Evolutionary conservation across 2,888 invertebrate species (phyloP).

Genomic region (Rhodophaea formosa): DNA sequence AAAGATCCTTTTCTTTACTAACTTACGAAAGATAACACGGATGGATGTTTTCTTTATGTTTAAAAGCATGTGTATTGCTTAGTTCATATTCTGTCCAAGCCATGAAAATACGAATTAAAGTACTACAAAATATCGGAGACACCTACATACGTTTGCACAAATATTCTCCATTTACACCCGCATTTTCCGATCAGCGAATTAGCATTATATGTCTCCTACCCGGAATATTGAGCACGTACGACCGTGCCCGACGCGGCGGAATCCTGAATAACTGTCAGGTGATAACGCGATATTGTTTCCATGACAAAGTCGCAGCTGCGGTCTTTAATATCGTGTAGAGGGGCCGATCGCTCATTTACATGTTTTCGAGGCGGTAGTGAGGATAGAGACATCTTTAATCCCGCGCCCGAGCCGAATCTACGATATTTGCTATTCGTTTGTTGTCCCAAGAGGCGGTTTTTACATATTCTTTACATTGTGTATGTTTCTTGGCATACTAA

Average conservation of each 20-base stretch:
- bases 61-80: too few relatives aligned
- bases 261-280: not conserved
- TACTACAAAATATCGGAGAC: too few relatives aligned
- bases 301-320: constrained; percentile 6
- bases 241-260: not conserved
- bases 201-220: constrained; percentile 1
- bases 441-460: not conserved
- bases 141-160: too few relatives aligned
- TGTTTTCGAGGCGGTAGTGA: not conserved
- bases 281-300: constrained; percentile 13
- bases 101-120: too few relatives aligned
- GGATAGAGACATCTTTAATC: not conserved
- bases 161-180: not conserved
- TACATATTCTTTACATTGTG: not conserved
- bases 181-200: constrained; percentile 5
- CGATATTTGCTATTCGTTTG: not conserved
- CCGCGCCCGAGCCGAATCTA: not conserved
- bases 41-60: too few relatives aligned
- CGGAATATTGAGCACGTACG: not conserved
- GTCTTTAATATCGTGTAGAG: not conserved
- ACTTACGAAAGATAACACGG: too few relatives aligned
- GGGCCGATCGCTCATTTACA: constrained; percentile 2
- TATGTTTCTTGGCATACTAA: not conserved
- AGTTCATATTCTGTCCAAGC: too few relatives aligned
- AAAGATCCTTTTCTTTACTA: too few relatives aligned